phyloP scores from a whole-genome alignment of 1,140 invertebrate species.

The Cyclina sinensis region DNA sequence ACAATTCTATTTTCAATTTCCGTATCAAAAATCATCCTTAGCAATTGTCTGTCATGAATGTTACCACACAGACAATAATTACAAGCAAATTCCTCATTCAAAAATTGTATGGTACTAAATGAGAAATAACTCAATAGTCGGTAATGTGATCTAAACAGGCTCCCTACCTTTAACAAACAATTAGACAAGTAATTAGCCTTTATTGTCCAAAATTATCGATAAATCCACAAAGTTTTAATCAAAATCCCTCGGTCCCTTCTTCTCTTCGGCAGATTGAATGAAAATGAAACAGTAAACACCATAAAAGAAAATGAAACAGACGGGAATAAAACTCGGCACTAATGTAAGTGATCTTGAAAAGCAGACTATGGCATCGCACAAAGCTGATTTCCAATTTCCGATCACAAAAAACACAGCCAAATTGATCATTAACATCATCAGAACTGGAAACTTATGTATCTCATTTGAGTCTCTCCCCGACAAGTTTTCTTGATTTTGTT shows the following conservation, averaged over 20 bases:
- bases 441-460: constrained; percentile 34
- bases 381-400: constrained; percentile 43
- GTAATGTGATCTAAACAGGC: constrained; percentile 4
- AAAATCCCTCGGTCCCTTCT: constrained; percentile 4
- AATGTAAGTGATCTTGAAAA: neutral
- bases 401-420: constrained; percentile 42
- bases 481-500: neutral
- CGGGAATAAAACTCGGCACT: constrained; percentile 5
- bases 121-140: neutral
- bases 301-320: constrained; percentile 54
- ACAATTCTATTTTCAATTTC: too few relatives aligned
- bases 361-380: neutral
- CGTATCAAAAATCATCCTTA: too few relatives aligned
- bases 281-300: constrained; percentile 42
- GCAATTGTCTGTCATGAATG: neutral
- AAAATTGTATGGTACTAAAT: constrained; percentile 5
- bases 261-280: constrained; percentile 25
- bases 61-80: neutral
- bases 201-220: constrained; percentile 30
- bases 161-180: constrained; percentile 33
- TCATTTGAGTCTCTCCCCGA: neutral
- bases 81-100: neutral
- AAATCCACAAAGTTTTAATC: constrained; percentile 54
- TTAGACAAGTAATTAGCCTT: constrained; percentile 29
- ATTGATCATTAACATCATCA: constrained; percentile 26